Evolutionary conservation across 2,113 vertebrate genomes (phyloP).

Genomic region (Heterochromis multidens): DNA sequence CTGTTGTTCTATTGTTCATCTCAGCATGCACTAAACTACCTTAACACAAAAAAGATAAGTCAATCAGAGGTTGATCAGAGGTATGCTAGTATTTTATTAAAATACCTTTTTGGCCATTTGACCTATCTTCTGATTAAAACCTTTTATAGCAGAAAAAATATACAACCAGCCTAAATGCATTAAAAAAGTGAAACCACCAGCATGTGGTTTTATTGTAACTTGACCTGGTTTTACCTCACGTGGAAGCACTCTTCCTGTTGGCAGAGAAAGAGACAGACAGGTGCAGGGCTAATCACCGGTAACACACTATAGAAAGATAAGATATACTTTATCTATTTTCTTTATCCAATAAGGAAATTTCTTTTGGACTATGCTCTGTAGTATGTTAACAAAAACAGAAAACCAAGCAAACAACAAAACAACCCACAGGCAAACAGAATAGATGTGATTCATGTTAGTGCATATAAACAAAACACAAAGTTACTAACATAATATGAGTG

Average conservation of each 20-base stretch:
- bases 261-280: neutral
- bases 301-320: neutral
- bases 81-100: too few relatives aligned
- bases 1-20: neutral
- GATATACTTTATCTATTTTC: rapidly evolving
- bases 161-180: too few relatives aligned
- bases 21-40: neutral
- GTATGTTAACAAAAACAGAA: neutral
- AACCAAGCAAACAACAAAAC: neutral
- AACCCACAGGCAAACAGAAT: neutral
- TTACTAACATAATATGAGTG: too few relatives aligned
- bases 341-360: rapidly evolving
- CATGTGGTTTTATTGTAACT: neutral
- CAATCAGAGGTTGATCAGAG: neutral
- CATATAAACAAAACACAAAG: too few relatives aligned
- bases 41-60: neutral
- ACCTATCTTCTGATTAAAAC: neutral
- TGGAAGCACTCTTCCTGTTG: neutral
- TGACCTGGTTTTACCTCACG: neutral
- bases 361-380: neutral
- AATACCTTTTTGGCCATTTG: neutral
- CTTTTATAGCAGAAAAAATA: too few relatives aligned
- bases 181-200: neutral
- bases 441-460: neutral
- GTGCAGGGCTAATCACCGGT: too few relatives aligned